Evolutionary conservation across 2,888 invertebrate genomes (phyloP), one percentile per base, ranked within the genome.

Genomic region (Gastracanthus pulcherrimus): DNA sequence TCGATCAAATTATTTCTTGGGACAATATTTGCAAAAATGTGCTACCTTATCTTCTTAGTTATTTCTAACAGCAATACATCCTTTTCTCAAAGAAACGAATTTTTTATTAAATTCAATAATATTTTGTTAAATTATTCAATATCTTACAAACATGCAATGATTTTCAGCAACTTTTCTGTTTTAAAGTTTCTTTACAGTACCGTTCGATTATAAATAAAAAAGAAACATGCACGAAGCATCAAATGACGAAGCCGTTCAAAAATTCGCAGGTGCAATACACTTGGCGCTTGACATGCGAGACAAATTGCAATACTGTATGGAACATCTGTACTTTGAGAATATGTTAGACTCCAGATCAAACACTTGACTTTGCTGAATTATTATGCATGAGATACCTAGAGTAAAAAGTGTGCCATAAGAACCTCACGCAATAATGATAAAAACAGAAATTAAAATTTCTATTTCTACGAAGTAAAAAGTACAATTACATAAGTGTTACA

Each of bases 21-120:
- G 38, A 26, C 55, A 76, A 66, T 76, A 67, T 76, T 76, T 67
- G 55, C 31, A 38, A 51, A 51, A 51, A 19, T 60, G n/a, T n/a
- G 9, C 34, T 0, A 26, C 11, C 55, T 55, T 48, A 48, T 48
- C 48, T 45, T 45, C 45, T n/a, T 45, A 0, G 45, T n/a, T 16
- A 45, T 16, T 45, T 45, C 5, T 45, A 45, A 13, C 16, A n/a
- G n/a, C n/a, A n/a, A n/a, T n/a, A n/a, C n/a, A n/a, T n/a, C n/a
- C n/a, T n/a, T n/a, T n/a, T n/a, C n/a, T n/a, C n/a, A n/a, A n/a
- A n/a, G n/a, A n/a, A n/a, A n/a, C n/a, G n/a, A n/a, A n/a, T n/a
- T n/a, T n/a, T n/a, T n/a, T n/a, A n/a, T n/a, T n/a, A n/a, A n/a
- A n/a, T n/a, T n/a, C n/a, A n/a, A n/a, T n/a, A n/a, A n/a, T n/a